Base-by-base conservation (phyloP, 2,888 invertebrate species). In the Cheilosia variabilis region DNA sequence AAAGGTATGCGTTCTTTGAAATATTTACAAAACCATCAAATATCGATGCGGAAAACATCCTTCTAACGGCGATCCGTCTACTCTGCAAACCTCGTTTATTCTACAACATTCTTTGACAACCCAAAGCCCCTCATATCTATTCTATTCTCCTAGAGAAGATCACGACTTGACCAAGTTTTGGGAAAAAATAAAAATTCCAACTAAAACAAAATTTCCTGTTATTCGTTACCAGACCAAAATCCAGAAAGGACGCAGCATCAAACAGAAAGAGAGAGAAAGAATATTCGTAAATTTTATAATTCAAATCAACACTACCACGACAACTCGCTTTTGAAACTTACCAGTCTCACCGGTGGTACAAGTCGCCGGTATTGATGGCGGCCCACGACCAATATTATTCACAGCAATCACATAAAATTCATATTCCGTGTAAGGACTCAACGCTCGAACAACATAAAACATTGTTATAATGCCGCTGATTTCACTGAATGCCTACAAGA, bases 321-420 rank as follows among this genome's bases (percentile, higher is more conserved):
- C 15, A 1, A 22, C 53, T 41, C 62, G 60, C 24, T 13, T 37
- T 41, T 10, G 55, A 57, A 91, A 93, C 94, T 93, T 95, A 99
- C 98, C 97, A 94, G 98, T 97, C 95, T 98, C 98, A 90, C 98
- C 98, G 27, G 99, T 99, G 88, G 98, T 98, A 90, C 98, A 96
- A 90, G 97, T 96, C 55, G 96, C 96, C 0, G 98, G 96, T 24
- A 95, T 93, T 87, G 98, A 98, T 2, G 98, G 96, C 45, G 96
- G 96, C 45, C 99, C 98, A 84, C 98, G 94, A 53, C 99, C 99
- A 88, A 98, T 97, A 92, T 96, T 96, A 94, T 98, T 99, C 69
- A 97, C 97, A 27, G 98, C 98, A 89, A 98, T 96, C 88, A 99
- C 98, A 92, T 96, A 97, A 94, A 99, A 97, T 93, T 98, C 98